A percentile compares a stretch with the other conserved stretches of the same genome.
Conservation (phyloP, 2,113 vertebrate genomes). For the Alaudala cheleensis region DNA sequence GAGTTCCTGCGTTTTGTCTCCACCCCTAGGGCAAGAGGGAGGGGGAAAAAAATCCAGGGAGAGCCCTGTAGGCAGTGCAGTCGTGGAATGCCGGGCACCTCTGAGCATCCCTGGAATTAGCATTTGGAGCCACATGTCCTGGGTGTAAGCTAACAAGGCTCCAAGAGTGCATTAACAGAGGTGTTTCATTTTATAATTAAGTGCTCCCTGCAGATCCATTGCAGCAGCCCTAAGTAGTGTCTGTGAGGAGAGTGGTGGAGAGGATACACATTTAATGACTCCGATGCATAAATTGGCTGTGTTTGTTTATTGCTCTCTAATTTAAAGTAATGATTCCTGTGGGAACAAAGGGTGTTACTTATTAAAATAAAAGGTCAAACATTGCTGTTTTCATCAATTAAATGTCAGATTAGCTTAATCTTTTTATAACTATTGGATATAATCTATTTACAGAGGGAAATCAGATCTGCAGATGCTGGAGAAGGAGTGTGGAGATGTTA, state of each 20-base stretch:
- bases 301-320: constrained; percentile 74
- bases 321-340: constrained; percentile 68
- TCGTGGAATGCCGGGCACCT: neutral
- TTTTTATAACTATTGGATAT: constrained; percentile 67
- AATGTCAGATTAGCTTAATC: constrained; percentile 67
- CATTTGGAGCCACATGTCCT: constrained; percentile 46
- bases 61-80: neutral
- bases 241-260: constrained; percentile 14
- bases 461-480: neutral
- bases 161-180: constrained; percentile 56
- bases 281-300: constrained; percentile 62
- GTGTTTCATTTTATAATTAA: constrained; percentile 77
- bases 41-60: neutral
- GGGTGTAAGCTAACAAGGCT: constrained; percentile 63
- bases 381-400: constrained; percentile 57
- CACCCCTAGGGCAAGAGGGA: constrained; percentile 40
- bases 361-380: constrained; percentile 63
- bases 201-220: constrained; percentile 65
- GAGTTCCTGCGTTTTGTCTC: constrained; percentile 38
- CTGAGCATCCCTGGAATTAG: constrained; percentile 34
- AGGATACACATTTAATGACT: constrained; percentile 61
- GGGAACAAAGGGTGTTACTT: constrained; percentile 43
- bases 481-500: neutral
- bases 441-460: constrained; percentile 41
- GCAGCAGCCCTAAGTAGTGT: constrained; percentile 52